Evolutionary conservation across 2,113 vertebrate genomes (phyloP).

Genomic region (Hiodon alosoides): DNA sequence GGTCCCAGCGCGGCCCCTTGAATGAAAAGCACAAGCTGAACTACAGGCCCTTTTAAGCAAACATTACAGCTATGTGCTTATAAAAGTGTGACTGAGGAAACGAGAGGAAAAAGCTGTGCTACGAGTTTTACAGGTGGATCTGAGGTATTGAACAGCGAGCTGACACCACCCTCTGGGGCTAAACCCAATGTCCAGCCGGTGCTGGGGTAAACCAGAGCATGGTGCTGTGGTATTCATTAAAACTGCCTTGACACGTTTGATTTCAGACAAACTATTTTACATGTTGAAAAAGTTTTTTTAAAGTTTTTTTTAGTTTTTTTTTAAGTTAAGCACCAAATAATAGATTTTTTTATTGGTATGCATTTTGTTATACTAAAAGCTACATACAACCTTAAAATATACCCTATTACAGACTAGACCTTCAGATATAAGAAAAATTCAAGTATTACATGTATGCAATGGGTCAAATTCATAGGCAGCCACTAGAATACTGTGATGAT

Average conservation of each 20-base stretch:
- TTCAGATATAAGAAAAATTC: conserved; percentile 18
- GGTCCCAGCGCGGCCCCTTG: too few species aligned
- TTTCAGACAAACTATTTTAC: too few species aligned
- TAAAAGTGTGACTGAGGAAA: not conserved
- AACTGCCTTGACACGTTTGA: too few species aligned
- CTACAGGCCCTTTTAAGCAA: too few species aligned
- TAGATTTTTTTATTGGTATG: not conserved
- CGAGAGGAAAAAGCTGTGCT: not conserved
- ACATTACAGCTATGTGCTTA: too few species aligned
- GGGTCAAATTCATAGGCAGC: not conserved
- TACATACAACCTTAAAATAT: conserved; percentile 4
- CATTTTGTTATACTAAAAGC: not conserved
- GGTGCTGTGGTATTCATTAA: too few species aligned
- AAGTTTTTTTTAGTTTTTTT: not conserved
- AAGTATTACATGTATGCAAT: conserved; percentile 8
- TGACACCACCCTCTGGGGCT: not conserved
- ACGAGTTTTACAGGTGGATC: not conserved
- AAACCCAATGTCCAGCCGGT: not conserved
- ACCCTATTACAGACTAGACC: not conserved
- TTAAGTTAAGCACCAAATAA: conserved; percentile 8
- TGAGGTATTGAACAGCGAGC: conserved; percentile 4
- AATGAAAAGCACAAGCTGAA: too few species aligned
- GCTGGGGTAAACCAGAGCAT: not conserved
- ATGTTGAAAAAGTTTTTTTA: not conserved
- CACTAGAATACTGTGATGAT: not conserved